A percentile compares a stretch with the other conserved stretches of the same genome.
Conservation (phyloP, 2,113 vertebrate species). For the Laticauda laticaudata region DNA sequence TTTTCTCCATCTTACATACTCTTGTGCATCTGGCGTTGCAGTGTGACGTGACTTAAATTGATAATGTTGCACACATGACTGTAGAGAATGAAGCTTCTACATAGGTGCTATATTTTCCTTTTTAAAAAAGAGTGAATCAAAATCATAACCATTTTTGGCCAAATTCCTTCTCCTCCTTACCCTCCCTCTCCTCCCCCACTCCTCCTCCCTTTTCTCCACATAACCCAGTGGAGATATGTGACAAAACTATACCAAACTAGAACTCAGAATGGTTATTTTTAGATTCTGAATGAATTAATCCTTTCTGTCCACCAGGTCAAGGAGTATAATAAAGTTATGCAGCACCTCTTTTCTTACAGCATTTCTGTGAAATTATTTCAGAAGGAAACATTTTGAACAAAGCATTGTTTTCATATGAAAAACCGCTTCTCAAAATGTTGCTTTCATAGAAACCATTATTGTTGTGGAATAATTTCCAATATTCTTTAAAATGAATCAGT, state of each 20-base stretch:
- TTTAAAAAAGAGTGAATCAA: not conserved
- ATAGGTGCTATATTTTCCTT: not conserved
- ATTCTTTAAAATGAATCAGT: not conserved
- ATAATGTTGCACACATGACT: not conserved
- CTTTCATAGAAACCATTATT: not conserved
- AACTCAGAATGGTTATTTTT: not conserved
- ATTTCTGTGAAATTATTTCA: not conserved
- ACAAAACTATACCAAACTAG: not conserved
- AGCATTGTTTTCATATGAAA: not conserved
- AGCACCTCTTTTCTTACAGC: not conserved
- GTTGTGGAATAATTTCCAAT: not conserved
- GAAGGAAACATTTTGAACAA: not conserved
- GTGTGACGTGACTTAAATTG: not conserved
- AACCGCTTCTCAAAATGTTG: not conserved
- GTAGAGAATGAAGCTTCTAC: not conserved
- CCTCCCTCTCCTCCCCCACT: not conserved
- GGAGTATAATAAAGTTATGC: not conserved
- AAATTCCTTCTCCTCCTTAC: not conserved
- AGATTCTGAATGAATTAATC: not conserved
- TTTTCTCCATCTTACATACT: no score
- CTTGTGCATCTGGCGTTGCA: no score
- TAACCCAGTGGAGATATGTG: not conserved
- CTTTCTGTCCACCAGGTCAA: not conserved
- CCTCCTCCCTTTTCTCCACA: not conserved
- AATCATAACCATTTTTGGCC: not conserved